Percentiles rank a stretch among this genome's conserved stretches.
Evolutionary conservation across 2,113 vertebrate genomes (phyloP).

Genomic region (Morone saxatilis): DNA sequence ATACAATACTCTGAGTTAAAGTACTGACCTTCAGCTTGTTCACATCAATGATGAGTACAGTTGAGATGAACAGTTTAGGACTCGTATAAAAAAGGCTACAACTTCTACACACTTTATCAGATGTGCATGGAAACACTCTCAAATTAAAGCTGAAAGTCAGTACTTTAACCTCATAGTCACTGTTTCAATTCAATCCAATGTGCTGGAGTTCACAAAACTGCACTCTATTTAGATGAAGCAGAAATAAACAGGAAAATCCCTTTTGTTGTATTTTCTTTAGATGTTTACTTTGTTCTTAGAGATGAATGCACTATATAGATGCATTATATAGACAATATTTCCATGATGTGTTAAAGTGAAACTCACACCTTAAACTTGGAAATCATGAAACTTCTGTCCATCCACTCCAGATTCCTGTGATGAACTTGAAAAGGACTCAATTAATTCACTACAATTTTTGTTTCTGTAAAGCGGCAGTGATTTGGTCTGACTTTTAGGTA

Average conservation of each 20-base stretch:
- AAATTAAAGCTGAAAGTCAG: constrained; percentile 2
- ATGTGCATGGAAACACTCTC: background rate
- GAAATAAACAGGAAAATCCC: background rate
- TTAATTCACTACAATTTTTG: background rate
- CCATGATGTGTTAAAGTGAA: background rate
- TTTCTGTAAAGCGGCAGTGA: background rate
- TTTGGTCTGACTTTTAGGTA: background rate
- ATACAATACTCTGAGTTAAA: constrained; percentile 9
- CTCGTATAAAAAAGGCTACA: background rate
- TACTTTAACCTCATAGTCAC: background rate
- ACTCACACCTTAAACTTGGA: background rate
- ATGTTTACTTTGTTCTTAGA: background rate
- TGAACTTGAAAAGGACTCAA: background rate
- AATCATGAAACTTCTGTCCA: background rate
- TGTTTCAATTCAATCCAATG: background rate
- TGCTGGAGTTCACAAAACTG: background rate
- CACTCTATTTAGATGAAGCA: background rate
- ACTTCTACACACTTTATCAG: background rate
- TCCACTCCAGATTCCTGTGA: background rate
- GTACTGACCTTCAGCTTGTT: background rate
- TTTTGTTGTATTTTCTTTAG: background rate
- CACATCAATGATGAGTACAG: background rate
- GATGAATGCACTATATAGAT: no score
- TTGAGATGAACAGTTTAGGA: background rate
- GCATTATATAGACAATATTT: background rate